phyloP scores from a whole-genome alignment of 2,888 invertebrate genomes.

The Exephanes ischioxanthus region DNA sequence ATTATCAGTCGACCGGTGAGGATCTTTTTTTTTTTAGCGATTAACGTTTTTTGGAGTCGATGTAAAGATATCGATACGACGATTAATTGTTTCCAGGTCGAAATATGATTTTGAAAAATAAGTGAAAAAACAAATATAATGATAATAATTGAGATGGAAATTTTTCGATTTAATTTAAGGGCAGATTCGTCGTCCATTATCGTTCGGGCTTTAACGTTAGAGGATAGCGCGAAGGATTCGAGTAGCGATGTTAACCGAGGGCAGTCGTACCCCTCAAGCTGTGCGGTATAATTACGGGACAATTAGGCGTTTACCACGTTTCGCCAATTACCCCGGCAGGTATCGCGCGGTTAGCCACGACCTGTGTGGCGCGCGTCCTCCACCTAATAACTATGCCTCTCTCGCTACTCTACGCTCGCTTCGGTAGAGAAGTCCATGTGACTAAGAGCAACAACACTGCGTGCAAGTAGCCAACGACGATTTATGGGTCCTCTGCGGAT shows the following conservation, averaged over 20 bases:
- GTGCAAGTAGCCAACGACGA: constrained; percentile 47
- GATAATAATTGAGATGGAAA: constrained; percentile 11
- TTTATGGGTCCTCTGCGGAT: constrained; percentile 61
- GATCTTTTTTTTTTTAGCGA: not conserved
- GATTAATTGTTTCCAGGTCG: not conserved
- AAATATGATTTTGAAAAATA: not conserved
- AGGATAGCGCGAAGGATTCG: constrained; percentile 35
- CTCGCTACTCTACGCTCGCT: constrained; percentile 18
- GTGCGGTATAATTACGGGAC: constrained; percentile 61
- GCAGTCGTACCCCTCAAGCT: constrained; percentile 32
- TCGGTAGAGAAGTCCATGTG: not conserved
- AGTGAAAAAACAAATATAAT: not conserved
- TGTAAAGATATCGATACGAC: not conserved
- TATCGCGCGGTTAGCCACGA: constrained; percentile 66
- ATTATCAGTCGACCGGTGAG: not conserved
- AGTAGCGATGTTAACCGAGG: constrained; percentile 23
- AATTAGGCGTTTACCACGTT: constrained; percentile 74
- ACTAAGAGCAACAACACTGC: constrained; percentile 23
- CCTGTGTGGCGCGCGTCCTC: constrained; percentile 75
- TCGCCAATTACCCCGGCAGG: constrained; percentile 72
- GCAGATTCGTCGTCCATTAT: constrained; percentile 28
- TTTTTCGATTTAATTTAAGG: constrained; percentile 37
- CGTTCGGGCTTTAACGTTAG: constrained; percentile 40
- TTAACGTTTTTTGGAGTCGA: not conserved
- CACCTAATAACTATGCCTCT: constrained; percentile 40